Conservation (phyloP, 2,888 invertebrate species). For the Hermaeophaga mercurialis region DNA sequence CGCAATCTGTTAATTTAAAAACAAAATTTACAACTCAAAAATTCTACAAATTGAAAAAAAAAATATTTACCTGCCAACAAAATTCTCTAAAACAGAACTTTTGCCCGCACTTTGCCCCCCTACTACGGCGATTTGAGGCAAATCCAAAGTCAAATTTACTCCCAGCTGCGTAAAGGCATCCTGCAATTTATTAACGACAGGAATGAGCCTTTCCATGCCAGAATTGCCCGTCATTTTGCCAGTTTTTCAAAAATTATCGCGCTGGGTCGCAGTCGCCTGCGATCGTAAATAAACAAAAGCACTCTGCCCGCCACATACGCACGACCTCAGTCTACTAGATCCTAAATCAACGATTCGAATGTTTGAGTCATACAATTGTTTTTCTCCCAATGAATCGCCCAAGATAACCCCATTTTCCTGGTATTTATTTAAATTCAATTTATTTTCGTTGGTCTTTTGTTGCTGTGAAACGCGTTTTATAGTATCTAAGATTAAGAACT, state of each 20-base stretch:
- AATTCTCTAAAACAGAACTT: slow-evolving; percentile 99
- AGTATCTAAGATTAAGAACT: background rate
- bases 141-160: slow-evolving; percentile 96
- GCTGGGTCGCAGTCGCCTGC: background rate
- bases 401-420: slow-evolving; percentile 5
- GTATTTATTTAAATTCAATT: background rate
- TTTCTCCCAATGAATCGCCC: slow-evolving; percentile 1
- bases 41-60: too few species aligned
- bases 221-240: slow-evolving; percentile 71
- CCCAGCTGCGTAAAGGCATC: slow-evolving; percentile 99
- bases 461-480: background rate
- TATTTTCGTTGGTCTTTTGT: background rate
- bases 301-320: slow-evolving; percentile 1
- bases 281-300: background rate
- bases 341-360: background rate
- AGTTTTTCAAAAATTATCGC: slow-evolving; percentile 1
- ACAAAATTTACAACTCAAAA: background rate
- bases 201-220: slow-evolving; percentile 98
- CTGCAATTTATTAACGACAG: slow-evolving; percentile 98
- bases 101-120: slow-evolving; percentile 99
- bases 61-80: slow-evolving; percentile 88
- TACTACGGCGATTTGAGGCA: slow-evolving; percentile 99
- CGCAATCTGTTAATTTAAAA: slow-evolving; percentile 3
- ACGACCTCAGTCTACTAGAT: slow-evolving; percentile 8
- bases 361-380: slow-evolving; percentile 8